Conservation (phyloP, 2,113 vertebrate genomes). For the Telmatochromis sp. region DNA sequence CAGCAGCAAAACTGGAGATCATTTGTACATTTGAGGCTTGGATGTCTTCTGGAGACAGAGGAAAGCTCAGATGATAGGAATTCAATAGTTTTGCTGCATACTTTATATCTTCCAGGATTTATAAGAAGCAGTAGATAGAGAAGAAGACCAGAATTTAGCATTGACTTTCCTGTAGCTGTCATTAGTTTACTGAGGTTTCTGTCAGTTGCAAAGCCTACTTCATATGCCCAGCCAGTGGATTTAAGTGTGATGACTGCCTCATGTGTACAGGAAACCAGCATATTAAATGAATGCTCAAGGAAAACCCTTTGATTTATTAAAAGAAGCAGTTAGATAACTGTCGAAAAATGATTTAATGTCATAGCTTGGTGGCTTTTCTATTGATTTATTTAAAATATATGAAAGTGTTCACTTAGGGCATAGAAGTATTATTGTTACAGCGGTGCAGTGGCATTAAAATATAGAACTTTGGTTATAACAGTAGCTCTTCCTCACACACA, state of each 20-base stretch:
- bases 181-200: not conserved
- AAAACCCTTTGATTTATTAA: not conserved
- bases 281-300: not conserved
- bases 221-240: not conserved
- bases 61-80: conserved; percentile 10
- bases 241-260: not conserved
- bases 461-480: not conserved
- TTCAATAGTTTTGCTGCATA: not conserved
- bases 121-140: not conserved
- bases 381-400: not conserved
- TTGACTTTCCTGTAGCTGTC: not conserved
- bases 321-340: not conserved
- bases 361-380: not conserved
- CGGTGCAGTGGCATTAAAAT: not conserved
- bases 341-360: not conserved
- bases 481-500: not conserved
- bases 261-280: not conserved
- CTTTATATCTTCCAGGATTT: conserved; percentile 2
- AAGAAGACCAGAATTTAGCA: not conserved
- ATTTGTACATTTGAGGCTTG: conserved; percentile 17
- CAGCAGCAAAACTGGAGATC: conserved; percentile 5
- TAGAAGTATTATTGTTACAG: not conserved
- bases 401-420: not conserved
- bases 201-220: not conserved
- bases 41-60: conserved; percentile 2